Evolutionary conservation across 2,113 vertebrate genomes (phyloP).

Genomic region (Hiodon tergisus): DNA sequence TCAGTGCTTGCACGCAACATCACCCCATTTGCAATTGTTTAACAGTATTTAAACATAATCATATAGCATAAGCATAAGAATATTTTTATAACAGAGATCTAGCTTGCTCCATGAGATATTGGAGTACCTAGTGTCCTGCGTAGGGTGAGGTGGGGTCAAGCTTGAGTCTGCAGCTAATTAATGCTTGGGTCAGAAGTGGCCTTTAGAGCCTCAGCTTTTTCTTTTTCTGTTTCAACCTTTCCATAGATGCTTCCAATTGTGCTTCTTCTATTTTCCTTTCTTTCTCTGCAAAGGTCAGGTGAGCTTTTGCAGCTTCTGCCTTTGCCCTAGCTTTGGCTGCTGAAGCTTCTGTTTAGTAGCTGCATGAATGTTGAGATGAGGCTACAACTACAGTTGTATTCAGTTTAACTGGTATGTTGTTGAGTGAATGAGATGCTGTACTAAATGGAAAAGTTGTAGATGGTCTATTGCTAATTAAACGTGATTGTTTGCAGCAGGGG

Average conservation of each 20-base stretch:
- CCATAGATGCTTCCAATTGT: conserved; percentile 24
- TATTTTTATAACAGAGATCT: not conserved
- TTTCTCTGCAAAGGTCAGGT: conserved; percentile 14
- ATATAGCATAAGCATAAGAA: too few species aligned
- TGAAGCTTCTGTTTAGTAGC: not conserved
- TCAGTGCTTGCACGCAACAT: too few species aligned
- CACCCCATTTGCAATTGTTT: too few species aligned
- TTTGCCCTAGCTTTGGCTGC: conserved; percentile 25
- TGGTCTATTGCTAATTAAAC: too few species aligned
- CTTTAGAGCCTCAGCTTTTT: conserved; percentile 19
- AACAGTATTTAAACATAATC: too few species aligned
- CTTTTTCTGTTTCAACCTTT: conserved; percentile 18
- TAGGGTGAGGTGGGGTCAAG: not conserved
- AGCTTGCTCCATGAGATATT: not conserved
- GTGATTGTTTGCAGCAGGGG: too few species aligned
- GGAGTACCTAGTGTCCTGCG: not conserved
- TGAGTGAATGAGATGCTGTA: too few species aligned
- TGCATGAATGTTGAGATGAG: too few species aligned
- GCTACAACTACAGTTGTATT: too few species aligned
- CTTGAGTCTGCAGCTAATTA: not conserved
- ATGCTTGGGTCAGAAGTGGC: not conserved
- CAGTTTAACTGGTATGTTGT: too few species aligned
- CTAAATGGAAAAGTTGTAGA: too few species aligned
- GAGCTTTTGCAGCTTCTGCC: conserved; percentile 13
- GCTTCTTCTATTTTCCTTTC: conserved; percentile 36